A percentile compares a stretch with the other conserved stretches of the same genome.
phyloP scores from a whole-genome alignment of 2,888 invertebrate genomes.

The Drosophila neotestacea region DNA sequence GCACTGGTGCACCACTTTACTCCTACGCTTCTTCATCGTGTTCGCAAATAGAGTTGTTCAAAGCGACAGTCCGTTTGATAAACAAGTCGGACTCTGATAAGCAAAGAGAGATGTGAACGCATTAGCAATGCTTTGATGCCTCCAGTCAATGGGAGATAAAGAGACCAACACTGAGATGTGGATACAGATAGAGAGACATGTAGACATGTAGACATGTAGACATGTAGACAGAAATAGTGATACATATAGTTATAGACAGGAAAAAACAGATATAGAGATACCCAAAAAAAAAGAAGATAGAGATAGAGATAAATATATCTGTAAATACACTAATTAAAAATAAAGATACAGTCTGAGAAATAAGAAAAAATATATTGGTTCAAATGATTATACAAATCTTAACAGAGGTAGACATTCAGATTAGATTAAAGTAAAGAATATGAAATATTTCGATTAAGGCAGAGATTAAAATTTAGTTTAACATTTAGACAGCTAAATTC shows the following conservation, averaged over 20 bases:
- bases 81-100: conserved; percentile 7
- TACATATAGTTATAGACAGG: neutral
- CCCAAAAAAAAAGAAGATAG: neutral
- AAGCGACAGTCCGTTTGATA: conserved; percentile 35
- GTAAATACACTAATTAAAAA: neutral
- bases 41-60: conserved; percentile 42
- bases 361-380: neutral
- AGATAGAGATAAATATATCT: neutral
- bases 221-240: neutral
- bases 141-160: conserved; percentile 10
- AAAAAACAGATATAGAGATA: too few relatives aligned
- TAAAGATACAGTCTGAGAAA: neutral
- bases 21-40: conserved; percentile 8
- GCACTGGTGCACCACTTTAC: conserved; percentile 41
- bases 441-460: too few relatives aligned
- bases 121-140: conserved; percentile 24
- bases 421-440: too few relatives aligned
- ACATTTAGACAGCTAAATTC: too few relatives aligned
- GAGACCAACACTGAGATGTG: neutral
- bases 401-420: too few relatives aligned
- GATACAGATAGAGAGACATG: neutral
- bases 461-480: too few relatives aligned
- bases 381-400: too few relatives aligned
- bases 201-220: neutral
- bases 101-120: conserved; percentile 3